Evolutionary conservation across 2,113 vertebrate genomes (phyloP).

Genomic region (Callocephalon fimbriatum): DNA sequence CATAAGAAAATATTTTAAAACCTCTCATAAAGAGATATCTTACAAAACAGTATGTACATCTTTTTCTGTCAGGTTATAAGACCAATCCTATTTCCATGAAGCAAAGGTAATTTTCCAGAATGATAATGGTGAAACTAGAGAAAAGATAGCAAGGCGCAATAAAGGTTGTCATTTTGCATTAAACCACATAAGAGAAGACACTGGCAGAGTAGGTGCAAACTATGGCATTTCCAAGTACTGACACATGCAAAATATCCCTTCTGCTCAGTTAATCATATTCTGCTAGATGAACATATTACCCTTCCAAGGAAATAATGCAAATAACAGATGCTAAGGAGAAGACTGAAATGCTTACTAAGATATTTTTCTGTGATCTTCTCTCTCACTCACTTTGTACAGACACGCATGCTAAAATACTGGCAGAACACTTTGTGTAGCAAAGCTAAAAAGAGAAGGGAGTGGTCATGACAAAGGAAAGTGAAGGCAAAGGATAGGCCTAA

Average conservation of each 20-base stretch:
- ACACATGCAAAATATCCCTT: slow-evolving; percentile 12
- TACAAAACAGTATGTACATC: background rate
- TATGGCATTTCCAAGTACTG: slow-evolving; percentile 17
- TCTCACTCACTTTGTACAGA: background rate
- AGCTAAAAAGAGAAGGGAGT: background rate
- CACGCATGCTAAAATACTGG: background rate
- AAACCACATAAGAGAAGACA: background rate
- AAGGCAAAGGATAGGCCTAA: background rate
- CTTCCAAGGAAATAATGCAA: slow-evolving; percentile 36
- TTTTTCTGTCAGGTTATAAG: background rate
- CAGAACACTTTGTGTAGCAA: background rate
- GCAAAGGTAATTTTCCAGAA: background rate
- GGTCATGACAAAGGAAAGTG: background rate
- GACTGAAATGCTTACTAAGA: slow-evolving; percentile 41
- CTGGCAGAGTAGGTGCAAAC: background rate
- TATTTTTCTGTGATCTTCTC: slow-evolving; percentile 10
- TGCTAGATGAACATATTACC: slow-evolving; percentile 31
- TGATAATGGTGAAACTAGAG: background rate
- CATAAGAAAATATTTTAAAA: background rate
- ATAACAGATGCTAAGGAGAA: slow-evolving; percentile 20
- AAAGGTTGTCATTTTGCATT: background rate
- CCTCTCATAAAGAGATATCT: background rate
- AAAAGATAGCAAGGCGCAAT: background rate
- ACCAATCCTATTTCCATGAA: background rate
- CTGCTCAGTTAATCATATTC: slow-evolving; percentile 49